Base-by-base conservation (phyloP, 2,797 vertebrate species). In the Tachyglossus aculeatus region DNA sequence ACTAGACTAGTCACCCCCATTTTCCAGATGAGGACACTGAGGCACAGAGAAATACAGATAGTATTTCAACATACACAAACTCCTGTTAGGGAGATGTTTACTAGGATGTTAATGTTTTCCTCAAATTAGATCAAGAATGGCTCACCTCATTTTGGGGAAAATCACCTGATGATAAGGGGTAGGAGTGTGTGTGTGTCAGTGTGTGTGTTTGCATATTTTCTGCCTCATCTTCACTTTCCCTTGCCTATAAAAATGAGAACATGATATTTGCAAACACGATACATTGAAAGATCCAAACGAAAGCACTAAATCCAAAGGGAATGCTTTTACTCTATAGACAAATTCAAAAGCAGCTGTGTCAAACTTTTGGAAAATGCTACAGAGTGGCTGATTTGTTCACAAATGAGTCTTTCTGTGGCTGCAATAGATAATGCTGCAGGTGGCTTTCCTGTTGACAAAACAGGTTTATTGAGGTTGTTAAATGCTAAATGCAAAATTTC, bases 311-410 rank as follows among this genome's bases (percentile, higher is more conserved):
- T 66, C 48, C 38, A 63, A 55, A 71, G 48, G 64, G 38, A 66
- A 71, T 57, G 19, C 41, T 34, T 66, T 65, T 61, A 25, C 34
- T 78, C 64, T 66, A 67, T 47, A 67, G 22, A 40, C 39, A 70
- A 71, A 81, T 71, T 77, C 54, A 71, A 69, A 78, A 44, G 7
- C 65, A 80, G 70, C 72, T 84, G 67, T 58, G 55, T 45, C 36
- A 72, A n/a, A 66, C 66, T 36, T 71, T 31, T 12, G 29, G n/a
- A 66, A 67, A 67, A 51, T 34, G 60, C 55, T 74, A n/a, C 31
- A 47, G 6, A 27, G 52, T 43, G 67, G 71, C 57, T 21, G 34
- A 43, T 78, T 68, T 66, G 48, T 63, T 54, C 74, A 60, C 25
- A 74, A 71, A 63, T 70, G 66, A 72, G 66, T 78, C 55, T 67